phyloP scores from a whole-genome alignment of 2,113 vertebrate genomes.

The Riparia riparia region DNA sequence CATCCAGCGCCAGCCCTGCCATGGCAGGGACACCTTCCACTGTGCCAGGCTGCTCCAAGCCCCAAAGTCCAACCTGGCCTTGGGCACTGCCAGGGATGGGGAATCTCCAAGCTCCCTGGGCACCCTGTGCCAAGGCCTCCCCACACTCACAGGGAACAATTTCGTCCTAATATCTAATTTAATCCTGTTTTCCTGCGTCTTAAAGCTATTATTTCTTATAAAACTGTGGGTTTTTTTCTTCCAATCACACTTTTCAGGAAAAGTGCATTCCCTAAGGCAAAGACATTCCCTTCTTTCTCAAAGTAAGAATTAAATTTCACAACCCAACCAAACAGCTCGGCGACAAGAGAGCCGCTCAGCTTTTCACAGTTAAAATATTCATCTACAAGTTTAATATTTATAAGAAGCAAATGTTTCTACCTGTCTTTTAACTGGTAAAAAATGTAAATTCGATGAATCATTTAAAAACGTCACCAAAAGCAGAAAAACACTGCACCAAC shows the following conservation, averaged over 20 bases:
- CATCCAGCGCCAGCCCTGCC: rapidly evolving
- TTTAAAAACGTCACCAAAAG: background rate
- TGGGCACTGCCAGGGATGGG: background rate
- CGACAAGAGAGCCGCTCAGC: background rate
- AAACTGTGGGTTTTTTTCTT: background rate
- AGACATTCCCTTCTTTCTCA: background rate
- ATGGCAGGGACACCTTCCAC: background rate
- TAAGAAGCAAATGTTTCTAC: background rate
- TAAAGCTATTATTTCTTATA: background rate
- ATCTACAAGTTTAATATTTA: background rate
- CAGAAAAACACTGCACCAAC: background rate
- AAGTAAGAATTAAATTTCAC: background rate
- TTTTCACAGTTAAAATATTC: background rate
- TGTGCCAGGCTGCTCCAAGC: background rate
- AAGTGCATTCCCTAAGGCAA: background rate
- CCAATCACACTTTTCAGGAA: background rate
- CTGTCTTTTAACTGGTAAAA: background rate
- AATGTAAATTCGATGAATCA: background rate
- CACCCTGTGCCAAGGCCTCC: background rate
- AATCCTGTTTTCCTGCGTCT: background rate
- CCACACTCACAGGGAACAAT: background rate
- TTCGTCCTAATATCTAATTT: background rate
- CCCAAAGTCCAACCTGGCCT: background rate
- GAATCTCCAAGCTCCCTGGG: background rate
- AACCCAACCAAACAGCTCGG: background rate